These are phyloP conservation scores for Adrianichthys oophorus DNA, from an alignment of 2,797 vertebrate species.

Conservation along the genomic window DNA sequence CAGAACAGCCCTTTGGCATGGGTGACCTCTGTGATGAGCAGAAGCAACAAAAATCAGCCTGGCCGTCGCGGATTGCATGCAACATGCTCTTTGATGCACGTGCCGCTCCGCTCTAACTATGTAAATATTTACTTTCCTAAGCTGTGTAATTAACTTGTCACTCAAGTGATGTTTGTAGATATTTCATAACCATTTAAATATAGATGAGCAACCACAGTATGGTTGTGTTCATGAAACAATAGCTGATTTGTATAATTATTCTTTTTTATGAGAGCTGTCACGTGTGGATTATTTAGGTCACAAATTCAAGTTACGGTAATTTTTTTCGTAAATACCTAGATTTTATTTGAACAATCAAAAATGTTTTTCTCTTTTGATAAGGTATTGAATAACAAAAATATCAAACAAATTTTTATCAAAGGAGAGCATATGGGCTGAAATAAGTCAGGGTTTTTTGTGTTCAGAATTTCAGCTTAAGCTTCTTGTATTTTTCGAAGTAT, in stretches of 20 bases:
- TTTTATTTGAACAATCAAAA: no score
- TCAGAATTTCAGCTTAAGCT: no score
- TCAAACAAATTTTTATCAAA: no score
- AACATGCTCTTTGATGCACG: slow-evolving; percentile 2
- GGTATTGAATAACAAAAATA: no score
- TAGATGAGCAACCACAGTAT: slow-evolving; percentile 24
- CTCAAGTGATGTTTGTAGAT: slow-evolving; percentile 49
- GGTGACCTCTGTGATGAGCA: slow-evolving; percentile 40
- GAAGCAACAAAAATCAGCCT: slow-evolving; percentile 43
- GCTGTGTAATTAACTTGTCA: slow-evolving; percentile 68
- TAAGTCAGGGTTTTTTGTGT: no score
- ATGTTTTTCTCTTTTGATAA: no score
- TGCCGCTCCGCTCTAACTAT: slow-evolving; percentile 12
- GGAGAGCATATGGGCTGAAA: no score
- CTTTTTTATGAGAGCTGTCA: slow-evolving; percentile 25
- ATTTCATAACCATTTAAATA: slow-evolving; percentile 37
- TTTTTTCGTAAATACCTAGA: not conserved
- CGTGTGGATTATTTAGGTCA: slow-evolving; percentile 9
- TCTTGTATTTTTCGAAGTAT: no score
- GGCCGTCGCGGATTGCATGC: slow-evolving; percentile 2
- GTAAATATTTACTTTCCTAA: slow-evolving; percentile 60
- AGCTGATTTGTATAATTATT: slow-evolving; percentile 42
- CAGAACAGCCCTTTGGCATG: slow-evolving; percentile 1
- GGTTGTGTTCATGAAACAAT: slow-evolving; percentile 48
- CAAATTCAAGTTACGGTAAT: slow-evolving; percentile 1